A percentile compares a stretch with the other conserved stretches of the same genome.
phyloP scores from a whole-genome alignment of 1,140 invertebrate species.

The Bombus superbus region DNA sequence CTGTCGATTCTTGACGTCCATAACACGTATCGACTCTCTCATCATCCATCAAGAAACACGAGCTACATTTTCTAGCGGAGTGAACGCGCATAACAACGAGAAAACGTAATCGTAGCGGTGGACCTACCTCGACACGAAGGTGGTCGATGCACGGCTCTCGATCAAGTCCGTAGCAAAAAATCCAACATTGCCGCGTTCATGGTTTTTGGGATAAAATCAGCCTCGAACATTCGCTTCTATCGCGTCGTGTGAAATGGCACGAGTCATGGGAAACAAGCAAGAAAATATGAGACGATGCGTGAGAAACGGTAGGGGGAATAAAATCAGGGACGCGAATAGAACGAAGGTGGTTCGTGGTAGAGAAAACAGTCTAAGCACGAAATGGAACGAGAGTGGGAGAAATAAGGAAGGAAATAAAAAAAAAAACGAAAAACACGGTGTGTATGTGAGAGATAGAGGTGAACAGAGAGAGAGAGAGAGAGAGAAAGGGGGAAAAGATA shows the following conservation, averaged over 20 bases:
- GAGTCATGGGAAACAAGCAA: not conserved
- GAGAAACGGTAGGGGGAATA: not conserved
- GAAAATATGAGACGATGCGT: not conserved
- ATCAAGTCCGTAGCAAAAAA: not conserved
- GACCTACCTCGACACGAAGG: constrained; percentile 29
- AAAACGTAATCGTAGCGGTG: not conserved
- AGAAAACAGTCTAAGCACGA: not conserved
- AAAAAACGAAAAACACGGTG: not conserved
- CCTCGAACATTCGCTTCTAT: not conserved
- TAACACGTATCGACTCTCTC: not conserved
- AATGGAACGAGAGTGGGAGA: not conserved
- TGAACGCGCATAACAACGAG: not conserved
- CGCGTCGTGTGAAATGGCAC: not conserved
- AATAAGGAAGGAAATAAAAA: not conserved
- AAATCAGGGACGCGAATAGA: not conserved
- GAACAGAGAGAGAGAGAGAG: not conserved
- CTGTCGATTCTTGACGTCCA: not conserved
- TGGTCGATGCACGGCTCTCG: not conserved
- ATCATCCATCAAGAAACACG: not conserved
- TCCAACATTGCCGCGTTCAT: not conserved
- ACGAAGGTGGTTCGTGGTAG: not conserved
- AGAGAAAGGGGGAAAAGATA: not conserved
- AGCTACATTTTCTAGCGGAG: not conserved
- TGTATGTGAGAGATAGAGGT: not conserved
- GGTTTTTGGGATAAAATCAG: not conserved